Evolutionary conservation across 2,888 invertebrate species (phyloP).

Genomic region (Stenodema calcarata): DNA sequence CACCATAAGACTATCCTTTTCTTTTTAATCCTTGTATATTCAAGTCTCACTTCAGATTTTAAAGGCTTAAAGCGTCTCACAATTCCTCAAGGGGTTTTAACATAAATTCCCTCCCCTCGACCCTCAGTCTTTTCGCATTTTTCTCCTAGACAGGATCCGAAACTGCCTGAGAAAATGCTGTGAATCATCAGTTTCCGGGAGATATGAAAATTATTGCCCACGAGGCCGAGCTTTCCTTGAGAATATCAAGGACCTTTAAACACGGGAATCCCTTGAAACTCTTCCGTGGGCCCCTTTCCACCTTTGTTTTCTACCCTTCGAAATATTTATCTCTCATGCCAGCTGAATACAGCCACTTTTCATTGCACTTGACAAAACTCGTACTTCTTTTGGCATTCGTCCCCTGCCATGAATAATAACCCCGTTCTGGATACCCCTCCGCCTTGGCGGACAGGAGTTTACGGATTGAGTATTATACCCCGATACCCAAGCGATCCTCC

Average conservation of each 20-base stretch:
- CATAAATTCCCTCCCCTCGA: neutral
- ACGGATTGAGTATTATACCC: neutral
- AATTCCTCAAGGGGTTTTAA: neutral
- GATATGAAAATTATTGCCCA: conserved; percentile 26
- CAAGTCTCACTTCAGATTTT: conserved; percentile 27
- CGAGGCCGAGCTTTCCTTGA: neutral
- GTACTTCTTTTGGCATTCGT: conserved; percentile 25
- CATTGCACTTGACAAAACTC: conserved; percentile 30
- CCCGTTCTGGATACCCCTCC: neutral
- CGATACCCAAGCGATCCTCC: no score
- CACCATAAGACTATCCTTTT: neutral
- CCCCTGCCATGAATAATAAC: conserved; percentile 25
- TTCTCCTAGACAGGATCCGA: neutral
- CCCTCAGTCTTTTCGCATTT: neutral
- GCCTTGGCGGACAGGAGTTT: neutral
- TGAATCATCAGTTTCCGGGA: conserved; percentile 32
- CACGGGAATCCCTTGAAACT: neutral
- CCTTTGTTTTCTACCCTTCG: neutral
- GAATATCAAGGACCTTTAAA: conserved; percentile 4
- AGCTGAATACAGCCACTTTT: conserved; percentile 37
- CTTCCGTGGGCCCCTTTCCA: neutral
- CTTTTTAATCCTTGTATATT: conserved; percentile 28
- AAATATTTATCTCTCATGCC: conserved; percentile 33
- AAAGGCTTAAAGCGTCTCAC: neutral
- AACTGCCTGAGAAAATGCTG: neutral